Evolutionary conservation across 2,113 vertebrate genomes (phyloP).

Genomic region (Poeciliopsis occidentalis): DNA sequence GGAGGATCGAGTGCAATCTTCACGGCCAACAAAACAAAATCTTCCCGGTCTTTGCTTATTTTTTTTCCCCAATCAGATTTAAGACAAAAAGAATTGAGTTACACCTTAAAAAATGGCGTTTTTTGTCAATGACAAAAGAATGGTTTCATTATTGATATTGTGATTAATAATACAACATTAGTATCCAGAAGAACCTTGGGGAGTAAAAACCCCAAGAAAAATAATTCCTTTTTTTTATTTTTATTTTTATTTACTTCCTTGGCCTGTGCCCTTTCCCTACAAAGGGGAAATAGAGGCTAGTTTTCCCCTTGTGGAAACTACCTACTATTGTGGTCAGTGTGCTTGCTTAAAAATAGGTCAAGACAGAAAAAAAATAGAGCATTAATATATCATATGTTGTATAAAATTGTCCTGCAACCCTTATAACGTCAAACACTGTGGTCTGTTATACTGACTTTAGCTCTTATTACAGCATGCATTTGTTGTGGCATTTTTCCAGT

Average conservation of each 20-base stretch:
- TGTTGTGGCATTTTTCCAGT: neutral
- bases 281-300: too few species aligned
- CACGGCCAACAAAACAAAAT: conserved; percentile 47
- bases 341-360: conserved; percentile 24
- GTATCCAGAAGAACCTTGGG: conserved; percentile 30
- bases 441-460: neutral
- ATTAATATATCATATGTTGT: neutral
- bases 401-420: conserved; percentile 10
- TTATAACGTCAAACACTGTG: neutral
- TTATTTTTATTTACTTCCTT: conserved; percentile 14
- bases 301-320: conserved; percentile 12
- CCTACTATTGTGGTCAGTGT: conserved; percentile 23
- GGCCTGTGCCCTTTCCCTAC: conserved; percentile 24
- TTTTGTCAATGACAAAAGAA: conserved; percentile 25
- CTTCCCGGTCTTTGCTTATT: conserved; percentile 16
- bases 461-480: neutral
- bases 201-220: conserved; percentile 23
- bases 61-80: conserved; percentile 2
- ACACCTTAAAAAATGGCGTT: conserved; percentile 52
- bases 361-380: conserved; percentile 4
- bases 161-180: conserved; percentile 13
- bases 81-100: conserved; percentile 26
- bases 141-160: conserved; percentile 21
- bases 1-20: conserved; percentile 10
- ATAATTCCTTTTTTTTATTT: conserved; percentile 10